These are phyloP conservation scores for Nannoperca obscura DNA, from an alignment of 2,797 vertebrate species.

Conservation along the genomic window DNA sequence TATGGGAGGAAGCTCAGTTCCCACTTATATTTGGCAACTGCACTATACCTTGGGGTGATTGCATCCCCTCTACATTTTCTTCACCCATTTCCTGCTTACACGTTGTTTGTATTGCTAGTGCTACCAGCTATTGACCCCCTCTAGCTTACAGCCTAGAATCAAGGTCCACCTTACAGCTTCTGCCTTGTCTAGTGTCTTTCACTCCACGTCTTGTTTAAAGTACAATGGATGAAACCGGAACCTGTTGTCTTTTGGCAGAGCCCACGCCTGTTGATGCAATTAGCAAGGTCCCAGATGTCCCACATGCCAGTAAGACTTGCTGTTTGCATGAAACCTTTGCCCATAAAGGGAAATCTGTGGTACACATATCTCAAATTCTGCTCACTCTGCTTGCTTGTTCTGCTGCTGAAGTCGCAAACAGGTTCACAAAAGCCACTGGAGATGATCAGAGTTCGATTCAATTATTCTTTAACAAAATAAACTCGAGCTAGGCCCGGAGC, in stretches of 20 bases:
- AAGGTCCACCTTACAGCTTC: slow-evolving; percentile 55
- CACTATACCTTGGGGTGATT: slow-evolving; percentile 18
- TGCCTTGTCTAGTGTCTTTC: slow-evolving; percentile 53
- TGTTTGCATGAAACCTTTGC: slow-evolving; percentile 73
- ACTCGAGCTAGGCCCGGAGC: too few relatives aligned
- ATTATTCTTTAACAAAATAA: too few relatives aligned
- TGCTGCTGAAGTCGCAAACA: too few relatives aligned
- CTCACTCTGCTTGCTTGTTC: not conserved
- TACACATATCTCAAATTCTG: not conserved
- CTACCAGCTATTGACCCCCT: slow-evolving; percentile 67
- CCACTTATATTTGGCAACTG: slow-evolving; percentile 25
- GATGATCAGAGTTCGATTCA: too few relatives aligned
- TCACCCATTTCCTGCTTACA: slow-evolving; percentile 20
- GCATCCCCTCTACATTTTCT: slow-evolving; percentile 15
- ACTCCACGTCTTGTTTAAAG: slow-evolving; percentile 46
- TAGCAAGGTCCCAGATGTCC: slow-evolving; percentile 86
- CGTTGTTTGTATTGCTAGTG: slow-evolving; percentile 51
- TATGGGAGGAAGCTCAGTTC: not conserved
- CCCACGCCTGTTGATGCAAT: slow-evolving; percentile 78
- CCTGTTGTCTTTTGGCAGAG: slow-evolving; percentile 86
- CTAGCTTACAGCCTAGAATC: slow-evolving; percentile 61
- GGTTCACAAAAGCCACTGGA: too few relatives aligned
- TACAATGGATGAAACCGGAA: slow-evolving; percentile 73
- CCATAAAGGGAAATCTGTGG: slow-evolving; percentile 22
- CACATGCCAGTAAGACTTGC: slow-evolving; percentile 87